Base-by-base conservation (phyloP, 2,113 vertebrate genomes). In the Oxyruncus cristatus region DNA sequence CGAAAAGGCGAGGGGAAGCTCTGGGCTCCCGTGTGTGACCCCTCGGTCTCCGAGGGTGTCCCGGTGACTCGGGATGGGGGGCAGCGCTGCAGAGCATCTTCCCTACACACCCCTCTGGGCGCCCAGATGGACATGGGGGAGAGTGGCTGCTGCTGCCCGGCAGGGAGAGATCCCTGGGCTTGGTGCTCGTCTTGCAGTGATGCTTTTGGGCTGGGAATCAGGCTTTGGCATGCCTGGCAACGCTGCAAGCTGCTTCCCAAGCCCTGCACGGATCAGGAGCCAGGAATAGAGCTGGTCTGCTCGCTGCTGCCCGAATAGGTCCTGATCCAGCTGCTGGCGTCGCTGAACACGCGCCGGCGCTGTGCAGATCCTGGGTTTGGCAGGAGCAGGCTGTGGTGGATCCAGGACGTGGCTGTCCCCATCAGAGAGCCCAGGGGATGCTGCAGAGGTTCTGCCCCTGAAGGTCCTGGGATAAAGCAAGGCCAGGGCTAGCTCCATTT, bases 301-400 rank as follows among this genome's bases (percentile, higher is more conserved):
- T 53, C 21, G 32, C 73, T 71, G 68, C 80, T 89, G 55, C 83
- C 35, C 5, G 2, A 11, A 41, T 7, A 37, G 89, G 65, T 53
- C 28, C 22, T 26, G 49, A 47, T 56, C 53, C 8, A 20, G 88
- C 82, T 58, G 81, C 91, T 8, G 77, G 74, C 23, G 0, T 42
- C 0, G 2, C 81, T 49, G 8, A 44, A 5, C 37, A 3, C 22
- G 3, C 3, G 1, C 10, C 4, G 81, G 63, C 2, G 0, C 1
- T 59, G 21, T 27, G 52, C 52, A 16, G n/a, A 33, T 20, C 74
- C 52, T 2, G 74, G 17, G 13, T 37, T 74, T 39, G 73, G n/a
- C 39, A 5, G 2, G 12, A 30, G 62, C 71, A 4, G 82, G 50
- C 47, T 74, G 78, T 10, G 12, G 42, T 7, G 11, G 44, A 56